Conservation (phyloP, 2,888 invertebrate genomes). For the Phaonia tiefii region DNA sequence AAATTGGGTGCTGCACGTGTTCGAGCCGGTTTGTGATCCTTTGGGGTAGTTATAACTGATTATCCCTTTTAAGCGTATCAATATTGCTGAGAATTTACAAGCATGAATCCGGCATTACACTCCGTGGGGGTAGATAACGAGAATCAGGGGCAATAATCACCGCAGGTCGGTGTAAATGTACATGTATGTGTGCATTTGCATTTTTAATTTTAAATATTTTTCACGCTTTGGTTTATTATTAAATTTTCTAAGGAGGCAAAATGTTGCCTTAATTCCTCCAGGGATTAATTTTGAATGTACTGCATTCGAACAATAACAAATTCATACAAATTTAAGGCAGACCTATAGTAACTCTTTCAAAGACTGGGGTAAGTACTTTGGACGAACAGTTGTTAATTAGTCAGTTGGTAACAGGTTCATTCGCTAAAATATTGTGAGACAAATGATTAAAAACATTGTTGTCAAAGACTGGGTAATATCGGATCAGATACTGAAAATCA, state of each 20-base stretch:
- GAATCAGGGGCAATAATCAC: not conserved
- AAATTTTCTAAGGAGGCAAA: not conserved
- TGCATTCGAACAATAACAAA: conserved; percentile 17
- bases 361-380: too few relatives aligned
- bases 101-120: not conserved
- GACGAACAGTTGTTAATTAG: too few relatives aligned
- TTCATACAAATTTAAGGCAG: too few relatives aligned
- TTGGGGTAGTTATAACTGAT: conserved; percentile 52
- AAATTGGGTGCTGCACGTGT: conserved; percentile 59
- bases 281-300: conserved; percentile 23
- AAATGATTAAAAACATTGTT: too few relatives aligned
- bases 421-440: too few relatives aligned
- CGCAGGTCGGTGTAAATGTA: not conserved
- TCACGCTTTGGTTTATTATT: conserved; percentile 31
- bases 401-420: too few relatives aligned
- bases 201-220: conserved; percentile 32
- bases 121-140: not conserved
- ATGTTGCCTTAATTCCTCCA: conserved; percentile 5
- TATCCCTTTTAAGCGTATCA: conserved; percentile 40
- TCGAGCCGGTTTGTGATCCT: not conserved
- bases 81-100: not conserved
- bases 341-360: too few relatives aligned
- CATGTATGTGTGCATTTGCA: conserved; percentile 4
- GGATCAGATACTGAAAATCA: too few relatives aligned
- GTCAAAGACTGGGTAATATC: too few relatives aligned